Conservation (phyloP, 2,113 vertebrate genomes). For the Cyphomyrus discorhynchus region DNA sequence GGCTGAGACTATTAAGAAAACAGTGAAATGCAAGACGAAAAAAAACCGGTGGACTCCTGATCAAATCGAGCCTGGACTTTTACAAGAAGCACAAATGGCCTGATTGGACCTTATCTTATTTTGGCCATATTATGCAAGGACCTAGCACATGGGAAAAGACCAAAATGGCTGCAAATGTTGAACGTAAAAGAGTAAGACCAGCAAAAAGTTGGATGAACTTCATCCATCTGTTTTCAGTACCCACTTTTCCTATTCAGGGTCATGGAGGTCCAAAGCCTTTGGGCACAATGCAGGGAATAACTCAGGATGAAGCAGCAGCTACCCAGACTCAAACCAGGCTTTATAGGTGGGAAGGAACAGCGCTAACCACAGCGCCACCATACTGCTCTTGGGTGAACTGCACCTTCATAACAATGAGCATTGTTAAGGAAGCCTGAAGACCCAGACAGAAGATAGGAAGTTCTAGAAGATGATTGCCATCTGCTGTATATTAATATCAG, state of each 20-base stretch:
- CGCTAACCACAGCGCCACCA: background rate
- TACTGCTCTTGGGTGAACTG: background rate
- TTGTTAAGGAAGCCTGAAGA: background rate
- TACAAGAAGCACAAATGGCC: background rate
- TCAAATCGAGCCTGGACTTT: background rate
- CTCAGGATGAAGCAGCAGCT: background rate
- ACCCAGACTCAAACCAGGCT: background rate
- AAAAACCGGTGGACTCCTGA: background rate
- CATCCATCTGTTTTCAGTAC: background rate
- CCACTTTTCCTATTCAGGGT: background rate
- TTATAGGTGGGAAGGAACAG: background rate
- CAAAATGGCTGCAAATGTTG: background rate
- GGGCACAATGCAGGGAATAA: background rate
- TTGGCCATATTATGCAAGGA: background rate
- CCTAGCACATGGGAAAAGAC: background rate
- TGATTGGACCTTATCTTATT: background rate
- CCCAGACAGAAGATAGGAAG: background rate
- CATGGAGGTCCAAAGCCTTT: background rate
- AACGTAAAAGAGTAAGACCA: background rate
- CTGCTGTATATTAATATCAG: background rate
- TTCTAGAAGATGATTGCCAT: background rate
- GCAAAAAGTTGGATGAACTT: background rate
- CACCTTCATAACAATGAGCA: background rate
- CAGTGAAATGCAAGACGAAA: background rate
- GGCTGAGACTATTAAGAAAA: background rate